Conservation (phyloP, 2,797 vertebrate species). For the Martes flavigula region DNA sequence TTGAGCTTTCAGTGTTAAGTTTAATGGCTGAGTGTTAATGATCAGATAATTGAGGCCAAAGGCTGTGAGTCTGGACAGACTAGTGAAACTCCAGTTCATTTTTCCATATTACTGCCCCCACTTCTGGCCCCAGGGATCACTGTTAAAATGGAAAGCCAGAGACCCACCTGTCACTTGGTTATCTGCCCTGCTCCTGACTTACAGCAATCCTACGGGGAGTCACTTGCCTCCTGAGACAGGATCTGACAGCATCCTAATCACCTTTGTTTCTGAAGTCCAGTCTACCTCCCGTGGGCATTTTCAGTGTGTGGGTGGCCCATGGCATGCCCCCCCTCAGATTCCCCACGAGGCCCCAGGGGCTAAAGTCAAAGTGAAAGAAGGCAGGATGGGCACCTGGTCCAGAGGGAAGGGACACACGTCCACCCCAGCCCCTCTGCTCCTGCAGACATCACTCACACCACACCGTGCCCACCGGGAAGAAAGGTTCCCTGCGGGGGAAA, state of each 20-base stretch:
- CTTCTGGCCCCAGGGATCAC: rapidly evolving
- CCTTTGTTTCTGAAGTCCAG: background rate
- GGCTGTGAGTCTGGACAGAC: rapidly evolving
- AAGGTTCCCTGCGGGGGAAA: too few relatives aligned
- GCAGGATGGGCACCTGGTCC: background rate
- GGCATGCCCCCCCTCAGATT: background rate
- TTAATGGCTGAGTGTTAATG: background rate
- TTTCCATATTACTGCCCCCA: background rate
- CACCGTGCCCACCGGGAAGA: background rate
- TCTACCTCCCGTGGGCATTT: background rate
- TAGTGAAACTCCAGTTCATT: background rate
- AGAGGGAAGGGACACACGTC: background rate
- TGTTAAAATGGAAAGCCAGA: background rate
- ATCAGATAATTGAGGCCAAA: background rate
- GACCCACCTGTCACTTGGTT: too few relatives aligned
- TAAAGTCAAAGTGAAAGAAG: background rate
- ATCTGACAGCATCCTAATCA: background rate
- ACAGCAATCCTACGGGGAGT: rapidly evolving
- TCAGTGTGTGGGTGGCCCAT: rapidly evolving
- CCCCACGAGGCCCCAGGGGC: rapidly evolving
- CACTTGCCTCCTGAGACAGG: background rate
- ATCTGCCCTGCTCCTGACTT: background rate
- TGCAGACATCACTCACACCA: background rate
- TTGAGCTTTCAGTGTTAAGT: background rate
- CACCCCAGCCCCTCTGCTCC: background rate